A percentile compares a stretch with the other conserved stretches of the same genome.
Conservation (phyloP, 64 coral and sea anemone genomes). For the Acropora tenuis region DNA sequence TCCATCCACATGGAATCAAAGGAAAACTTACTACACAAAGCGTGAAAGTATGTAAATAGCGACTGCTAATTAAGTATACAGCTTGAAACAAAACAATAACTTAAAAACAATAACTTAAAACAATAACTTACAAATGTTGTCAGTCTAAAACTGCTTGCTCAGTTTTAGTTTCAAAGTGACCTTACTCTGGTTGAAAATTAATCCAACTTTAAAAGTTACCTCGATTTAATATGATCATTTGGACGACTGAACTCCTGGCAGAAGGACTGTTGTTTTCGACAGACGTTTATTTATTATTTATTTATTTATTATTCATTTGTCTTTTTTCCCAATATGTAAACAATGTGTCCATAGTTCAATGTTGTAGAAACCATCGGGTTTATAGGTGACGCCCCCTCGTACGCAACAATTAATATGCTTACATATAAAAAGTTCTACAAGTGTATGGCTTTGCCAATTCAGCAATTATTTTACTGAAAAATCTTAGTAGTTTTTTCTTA, state of each 20-base stretch:
- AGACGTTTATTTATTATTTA: too few species aligned
- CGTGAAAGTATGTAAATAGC: neutral
- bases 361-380: slow-evolving; percentile 26
- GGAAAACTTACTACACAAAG: neutral
- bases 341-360: slow-evolving; percentile 6
- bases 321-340: neutral
- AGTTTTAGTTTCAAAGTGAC: too few species aligned
- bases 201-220: too few species aligned
- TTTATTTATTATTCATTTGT: neutral
- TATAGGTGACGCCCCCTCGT: slow-evolving; percentile 33
- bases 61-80: too few species aligned
- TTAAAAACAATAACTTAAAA: too few species aligned
- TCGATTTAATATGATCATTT: neutral
- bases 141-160: too few species aligned
- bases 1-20: neutral
- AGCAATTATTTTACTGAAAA: slow-evolving; percentile 24
- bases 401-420: neutral
- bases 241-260: too few species aligned
- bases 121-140: too few species aligned
- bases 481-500: neutral
- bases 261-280: too few species aligned
- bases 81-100: too few species aligned
- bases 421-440: neutral
- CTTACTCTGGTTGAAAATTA: too few species aligned
- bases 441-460: slow-evolving; percentile 32